Evolutionary conservation across 2,888 invertebrate genomes (phyloP).

Genomic region (Campoletis raptor): DNA sequence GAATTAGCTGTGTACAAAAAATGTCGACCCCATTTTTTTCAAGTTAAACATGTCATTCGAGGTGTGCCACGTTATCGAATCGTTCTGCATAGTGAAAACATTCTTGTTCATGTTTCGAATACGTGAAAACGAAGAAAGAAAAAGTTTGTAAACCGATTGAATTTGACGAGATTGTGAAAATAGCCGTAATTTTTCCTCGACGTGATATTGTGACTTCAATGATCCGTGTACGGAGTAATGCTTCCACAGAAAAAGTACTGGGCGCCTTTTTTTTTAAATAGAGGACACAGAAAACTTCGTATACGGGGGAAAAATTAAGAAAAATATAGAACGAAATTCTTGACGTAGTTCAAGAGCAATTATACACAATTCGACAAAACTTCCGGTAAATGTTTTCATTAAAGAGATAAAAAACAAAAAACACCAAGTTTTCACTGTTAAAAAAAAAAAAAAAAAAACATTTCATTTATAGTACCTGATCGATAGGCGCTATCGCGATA

Average conservation of each 20-base stretch:
- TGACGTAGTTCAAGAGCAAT: constrained; percentile 49
- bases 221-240: constrained; percentile 67
- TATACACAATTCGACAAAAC: constrained; percentile 49
- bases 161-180: constrained; percentile 6
- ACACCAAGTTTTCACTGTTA: constrained; percentile 1
- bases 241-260: constrained; percentile 64
- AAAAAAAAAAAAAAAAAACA: constrained; percentile 28
- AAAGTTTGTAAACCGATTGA: neutral
- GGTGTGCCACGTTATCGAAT: neutral
- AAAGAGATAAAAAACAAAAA: neutral
- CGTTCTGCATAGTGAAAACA: neutral
- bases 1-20: neutral
- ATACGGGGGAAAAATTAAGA: constrained; percentile 42
- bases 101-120: neutral
- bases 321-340: neutral
- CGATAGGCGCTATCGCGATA: constrained; percentile 49
- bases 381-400: constrained; percentile 31
- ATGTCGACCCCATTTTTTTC: neutral
- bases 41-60: neutral
- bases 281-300: constrained; percentile 45
- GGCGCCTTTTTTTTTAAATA: constrained; percentile 48
- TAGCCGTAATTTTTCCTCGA: constrained; percentile 38
- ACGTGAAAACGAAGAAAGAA: neutral
- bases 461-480: constrained; percentile 57
- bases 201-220: constrained; percentile 42